Conservation (phyloP, 1,140 invertebrate species). For the Parasteatoda tepidariorum region DNA sequence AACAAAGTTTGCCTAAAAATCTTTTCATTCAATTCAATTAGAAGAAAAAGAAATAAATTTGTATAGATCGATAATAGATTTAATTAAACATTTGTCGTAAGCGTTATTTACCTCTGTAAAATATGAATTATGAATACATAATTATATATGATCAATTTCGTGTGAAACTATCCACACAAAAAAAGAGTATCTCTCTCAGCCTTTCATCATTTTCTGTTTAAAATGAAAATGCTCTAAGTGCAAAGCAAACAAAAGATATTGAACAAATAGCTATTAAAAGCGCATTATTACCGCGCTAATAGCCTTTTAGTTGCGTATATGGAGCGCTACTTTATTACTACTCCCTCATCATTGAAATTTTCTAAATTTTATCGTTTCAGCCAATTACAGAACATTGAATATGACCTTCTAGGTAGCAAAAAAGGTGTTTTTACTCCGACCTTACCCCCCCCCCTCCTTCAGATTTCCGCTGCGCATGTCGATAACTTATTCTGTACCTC, state of each 20-base stretch:
- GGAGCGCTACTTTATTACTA: neutral
- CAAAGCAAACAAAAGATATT: neutral
- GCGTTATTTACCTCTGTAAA: too few relatives aligned
- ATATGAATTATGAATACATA: too few relatives aligned
- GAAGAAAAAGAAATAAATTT: too few relatives aligned
- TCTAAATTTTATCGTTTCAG: neutral
- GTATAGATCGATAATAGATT: too few relatives aligned
- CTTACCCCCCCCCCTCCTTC: slow-evolving; percentile 20
- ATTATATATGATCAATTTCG: too few relatives aligned
- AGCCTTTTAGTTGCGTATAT: neutral
- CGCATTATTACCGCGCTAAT: neutral
- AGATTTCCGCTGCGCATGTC: slow-evolving; percentile 15
- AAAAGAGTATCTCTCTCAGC: too few relatives aligned
- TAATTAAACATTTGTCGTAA: too few relatives aligned
- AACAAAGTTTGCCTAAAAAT: too few relatives aligned
- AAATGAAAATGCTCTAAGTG: neutral
- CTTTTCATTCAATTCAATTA: too few relatives aligned
- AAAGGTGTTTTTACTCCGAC: neutral
- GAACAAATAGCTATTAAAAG: neutral
- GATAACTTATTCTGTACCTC: slow-evolving; percentile 3
- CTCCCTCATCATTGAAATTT: neutral
- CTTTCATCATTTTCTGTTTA: too few relatives aligned
- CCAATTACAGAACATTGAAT: slow-evolving; percentile 21
- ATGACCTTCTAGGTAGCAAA: slow-evolving; percentile 27
- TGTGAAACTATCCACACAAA: too few relatives aligned